These are phyloP conservation scores for Burhinus oedicnemus DNA, from an alignment of 2,113 vertebrate species.

Conservation along the genomic window DNA sequence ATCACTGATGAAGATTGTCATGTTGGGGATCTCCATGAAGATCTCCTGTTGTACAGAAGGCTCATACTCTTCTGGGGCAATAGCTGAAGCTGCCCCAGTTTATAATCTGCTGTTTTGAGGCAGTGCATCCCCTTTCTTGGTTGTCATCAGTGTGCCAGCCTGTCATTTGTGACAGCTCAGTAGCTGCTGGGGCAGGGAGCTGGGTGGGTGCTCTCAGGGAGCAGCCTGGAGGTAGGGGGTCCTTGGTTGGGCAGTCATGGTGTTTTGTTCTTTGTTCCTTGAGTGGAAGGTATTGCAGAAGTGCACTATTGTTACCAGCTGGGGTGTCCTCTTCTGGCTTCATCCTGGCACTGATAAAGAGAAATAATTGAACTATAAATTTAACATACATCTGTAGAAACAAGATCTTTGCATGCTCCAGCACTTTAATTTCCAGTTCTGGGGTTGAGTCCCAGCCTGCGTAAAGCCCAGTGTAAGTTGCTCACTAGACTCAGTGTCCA, in stretches of 20 bases:
- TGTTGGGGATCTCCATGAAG: neutral
- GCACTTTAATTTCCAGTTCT: neutral
- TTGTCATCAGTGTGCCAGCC: neutral
- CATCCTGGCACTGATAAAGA: neutral
- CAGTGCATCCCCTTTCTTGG: neutral
- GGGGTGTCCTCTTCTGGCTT: neutral
- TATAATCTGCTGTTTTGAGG: neutral
- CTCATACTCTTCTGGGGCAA: neutral
- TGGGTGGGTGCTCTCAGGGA: neutral
- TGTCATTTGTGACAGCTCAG: neutral
- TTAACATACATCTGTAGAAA: neutral
- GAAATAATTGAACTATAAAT: neutral
- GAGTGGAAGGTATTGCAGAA: neutral
- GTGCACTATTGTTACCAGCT: neutral
- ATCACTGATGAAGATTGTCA: neutral
- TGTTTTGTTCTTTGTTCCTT: neutral
- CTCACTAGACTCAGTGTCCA: neutral
- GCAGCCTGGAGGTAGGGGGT: neutral
- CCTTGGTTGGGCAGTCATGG: neutral
- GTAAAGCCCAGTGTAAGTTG: neutral
- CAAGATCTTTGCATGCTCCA: neutral
- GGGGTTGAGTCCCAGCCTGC: neutral
- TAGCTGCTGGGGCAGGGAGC: neutral
- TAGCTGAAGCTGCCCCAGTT: neutral
- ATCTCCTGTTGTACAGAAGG: neutral